Percentiles rank a stretch among this genome's conserved stretches.
Evolutionary conservation across 92 coral and sea anemone species (phyloP).

Genomic region (Bergia sp.): DNA sequence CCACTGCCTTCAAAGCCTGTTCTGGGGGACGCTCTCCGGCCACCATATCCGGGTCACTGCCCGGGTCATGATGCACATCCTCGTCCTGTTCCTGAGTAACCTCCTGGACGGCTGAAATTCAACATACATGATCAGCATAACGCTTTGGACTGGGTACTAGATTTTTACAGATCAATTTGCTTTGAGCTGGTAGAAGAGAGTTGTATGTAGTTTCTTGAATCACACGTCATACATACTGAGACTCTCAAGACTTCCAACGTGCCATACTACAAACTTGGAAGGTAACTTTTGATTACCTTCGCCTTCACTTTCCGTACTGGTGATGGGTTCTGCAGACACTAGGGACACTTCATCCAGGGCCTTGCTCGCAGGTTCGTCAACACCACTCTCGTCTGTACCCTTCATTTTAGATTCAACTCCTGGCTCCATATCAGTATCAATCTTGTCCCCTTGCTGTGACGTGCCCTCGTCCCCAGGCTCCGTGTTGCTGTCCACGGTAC

Average conservation of each 20-base stretch:
- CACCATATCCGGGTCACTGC: conserved; percentile 95
- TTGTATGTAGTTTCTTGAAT: no score
- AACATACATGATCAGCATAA: background rate
- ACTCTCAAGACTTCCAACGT: no score
- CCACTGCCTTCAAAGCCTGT: conserved; percentile 93
- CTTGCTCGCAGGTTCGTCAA: conserved; percentile 11
- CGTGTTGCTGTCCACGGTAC: background rate
- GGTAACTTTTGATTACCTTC: conserved; percentile 5
- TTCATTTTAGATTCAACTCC: conserved; percentile 1
- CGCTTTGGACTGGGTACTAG: background rate
- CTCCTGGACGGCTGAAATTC: background rate
- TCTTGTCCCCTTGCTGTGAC: conserved; percentile 55
- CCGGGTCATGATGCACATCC: conserved; percentile 82
- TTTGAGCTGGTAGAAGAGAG: no score
- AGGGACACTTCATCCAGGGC: conserved; percentile 22
- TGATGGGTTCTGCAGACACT: conserved; percentile 27
- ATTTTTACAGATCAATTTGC: no score
- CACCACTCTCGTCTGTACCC: background rate
- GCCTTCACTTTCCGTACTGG: conserved; percentile 26
- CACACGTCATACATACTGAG: no score
- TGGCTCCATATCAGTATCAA: conserved; percentile 57
- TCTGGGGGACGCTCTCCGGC: conserved; percentile 84
- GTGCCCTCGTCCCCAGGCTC: conserved; percentile 42
- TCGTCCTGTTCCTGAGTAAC: conserved; percentile 42
- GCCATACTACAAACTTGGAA: background rate